Evolutionary conservation across 2,113 vertebrate species (phyloP).

Genomic region (Vanacampus margaritifer): DNA sequence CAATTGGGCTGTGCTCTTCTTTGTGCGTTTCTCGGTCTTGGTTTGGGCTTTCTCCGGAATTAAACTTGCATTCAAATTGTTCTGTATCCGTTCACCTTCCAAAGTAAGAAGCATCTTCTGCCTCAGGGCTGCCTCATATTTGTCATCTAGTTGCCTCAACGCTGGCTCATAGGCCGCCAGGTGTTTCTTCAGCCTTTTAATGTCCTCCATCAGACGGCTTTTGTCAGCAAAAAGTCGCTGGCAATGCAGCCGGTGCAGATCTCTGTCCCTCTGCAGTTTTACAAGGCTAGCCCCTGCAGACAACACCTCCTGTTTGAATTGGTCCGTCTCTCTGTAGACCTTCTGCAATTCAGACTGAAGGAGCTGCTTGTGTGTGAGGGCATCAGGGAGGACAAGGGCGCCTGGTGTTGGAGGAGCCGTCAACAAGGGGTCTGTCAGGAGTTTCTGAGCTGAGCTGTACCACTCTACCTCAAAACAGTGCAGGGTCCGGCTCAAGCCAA

Average conservation of each 20-base stretch:
- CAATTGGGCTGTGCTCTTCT: neutral
- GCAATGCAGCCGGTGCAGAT: constrained; percentile 83
- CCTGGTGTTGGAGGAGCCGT: constrained; percentile 1
- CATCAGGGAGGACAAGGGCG: constrained; percentile 71
- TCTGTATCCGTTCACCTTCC: constrained; percentile 15
- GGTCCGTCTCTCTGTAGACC: constrained; percentile 73
- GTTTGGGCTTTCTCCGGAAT: neutral
- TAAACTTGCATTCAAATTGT: neutral
- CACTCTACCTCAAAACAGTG: constrained; percentile 88
- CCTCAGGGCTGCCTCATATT: constrained; percentile 67
- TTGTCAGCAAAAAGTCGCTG: constrained; percentile 79
- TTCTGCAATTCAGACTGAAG: constrained; percentile 73
- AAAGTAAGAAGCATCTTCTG: constrained; percentile 32
- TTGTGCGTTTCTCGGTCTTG: neutral
- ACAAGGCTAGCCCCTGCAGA: constrained; percentile 71
- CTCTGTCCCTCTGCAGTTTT: constrained; percentile 79
- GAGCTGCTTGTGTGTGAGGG: constrained; percentile 69
- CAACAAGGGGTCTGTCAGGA: neutral
- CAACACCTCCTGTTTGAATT: constrained; percentile 66
- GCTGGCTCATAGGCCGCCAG: constrained; percentile 78
- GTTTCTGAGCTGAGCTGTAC: constrained; percentile 71
- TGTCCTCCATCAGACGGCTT: constrained; percentile 72
- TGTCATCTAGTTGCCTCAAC: constrained; percentile 77
- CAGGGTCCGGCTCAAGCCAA: constrained; percentile 82
- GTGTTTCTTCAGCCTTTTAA: constrained; percentile 80